phyloP scores from a whole-genome alignment of 2,888 invertebrate species.

The Ophion slaviceki region DNA sequence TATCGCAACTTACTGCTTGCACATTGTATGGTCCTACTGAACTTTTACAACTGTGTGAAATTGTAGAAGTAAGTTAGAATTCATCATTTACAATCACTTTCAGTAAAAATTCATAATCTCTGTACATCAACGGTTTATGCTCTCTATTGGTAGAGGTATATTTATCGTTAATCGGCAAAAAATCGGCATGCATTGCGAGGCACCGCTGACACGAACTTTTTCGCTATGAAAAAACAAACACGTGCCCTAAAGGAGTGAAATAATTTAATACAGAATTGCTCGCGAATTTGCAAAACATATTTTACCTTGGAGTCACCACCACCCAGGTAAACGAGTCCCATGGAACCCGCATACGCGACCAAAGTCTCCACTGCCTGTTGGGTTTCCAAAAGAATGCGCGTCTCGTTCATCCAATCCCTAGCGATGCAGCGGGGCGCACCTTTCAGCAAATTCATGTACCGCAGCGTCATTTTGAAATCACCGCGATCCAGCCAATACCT shows the following conservation, averaged over 20 bases:
- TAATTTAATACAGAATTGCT: neutral
- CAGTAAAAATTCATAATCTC: too few species aligned
- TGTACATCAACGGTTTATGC: too few species aligned
- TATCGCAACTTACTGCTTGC: too few species aligned
- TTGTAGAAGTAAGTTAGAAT: too few species aligned
- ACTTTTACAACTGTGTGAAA: too few species aligned
- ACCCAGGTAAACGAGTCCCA: constrained; percentile 86
- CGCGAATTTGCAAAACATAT: neutral
- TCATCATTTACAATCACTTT: too few species aligned
- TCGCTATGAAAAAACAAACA: neutral
- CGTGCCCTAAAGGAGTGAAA: neutral
- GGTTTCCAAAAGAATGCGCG: constrained; percentile 93
- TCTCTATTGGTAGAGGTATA: too few species aligned
- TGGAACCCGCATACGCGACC: constrained; percentile 94
- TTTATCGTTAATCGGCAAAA: too few species aligned
- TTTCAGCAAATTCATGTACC: constrained; percentile 93
- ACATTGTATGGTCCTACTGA: too few species aligned
- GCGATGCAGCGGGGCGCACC: constrained; percentile 96
- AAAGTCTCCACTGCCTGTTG: constrained; percentile 95
- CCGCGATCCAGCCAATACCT: constrained; percentile 95
- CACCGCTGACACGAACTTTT: too few species aligned
- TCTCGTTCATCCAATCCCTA: constrained; percentile 93
- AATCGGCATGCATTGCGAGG: too few species aligned
- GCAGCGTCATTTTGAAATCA: constrained; percentile 93
- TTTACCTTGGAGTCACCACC: constrained; percentile 78